Conservation (phyloP, 2,888 invertebrate genomes). For the Erebia palarica region DNA sequence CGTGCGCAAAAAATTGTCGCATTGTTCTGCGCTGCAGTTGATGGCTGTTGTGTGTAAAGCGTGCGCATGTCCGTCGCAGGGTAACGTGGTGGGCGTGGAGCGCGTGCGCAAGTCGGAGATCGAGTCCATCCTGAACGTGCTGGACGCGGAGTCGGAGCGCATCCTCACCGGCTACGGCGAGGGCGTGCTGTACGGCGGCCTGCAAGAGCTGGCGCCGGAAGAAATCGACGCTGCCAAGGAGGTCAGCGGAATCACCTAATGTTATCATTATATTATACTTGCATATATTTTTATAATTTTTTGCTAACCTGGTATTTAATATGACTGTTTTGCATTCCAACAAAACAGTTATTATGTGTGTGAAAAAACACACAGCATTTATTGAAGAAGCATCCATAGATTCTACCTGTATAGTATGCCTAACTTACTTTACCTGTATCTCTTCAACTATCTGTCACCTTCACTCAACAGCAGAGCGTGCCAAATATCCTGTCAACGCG, state of each 20-base stretch:
- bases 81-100: conserved; percentile 48
- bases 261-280: neutral
- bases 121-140: conserved; percentile 65
- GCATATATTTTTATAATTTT: too few relatives aligned
- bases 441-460: too few relatives aligned
- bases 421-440: too few relatives aligned
- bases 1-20: too few relatives aligned
- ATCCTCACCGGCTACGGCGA: conserved; percentile 68
- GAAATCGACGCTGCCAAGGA: conserved; percentile 23
- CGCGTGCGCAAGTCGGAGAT: conserved; percentile 69
- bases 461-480: too few relatives aligned
- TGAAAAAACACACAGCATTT: too few relatives aligned
- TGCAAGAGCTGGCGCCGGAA: conserved; percentile 52
- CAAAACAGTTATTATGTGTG: too few relatives aligned
- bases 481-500: too few relatives aligned
- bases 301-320: too few relatives aligned
- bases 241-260: neutral
- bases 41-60: neutral
- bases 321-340: too few relatives aligned
- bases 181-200: conserved; percentile 69
- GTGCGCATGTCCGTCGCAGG: conserved; percentile 42
- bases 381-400: too few relatives aligned
- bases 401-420: too few relatives aligned
- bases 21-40: neutral
- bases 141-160: conserved; percentile 73